Evolutionary conservation across 2,797 vertebrate species (phyloP), one percentile per base, ranked within the genome.

Genomic region (Meriones psammophilus): DNA sequence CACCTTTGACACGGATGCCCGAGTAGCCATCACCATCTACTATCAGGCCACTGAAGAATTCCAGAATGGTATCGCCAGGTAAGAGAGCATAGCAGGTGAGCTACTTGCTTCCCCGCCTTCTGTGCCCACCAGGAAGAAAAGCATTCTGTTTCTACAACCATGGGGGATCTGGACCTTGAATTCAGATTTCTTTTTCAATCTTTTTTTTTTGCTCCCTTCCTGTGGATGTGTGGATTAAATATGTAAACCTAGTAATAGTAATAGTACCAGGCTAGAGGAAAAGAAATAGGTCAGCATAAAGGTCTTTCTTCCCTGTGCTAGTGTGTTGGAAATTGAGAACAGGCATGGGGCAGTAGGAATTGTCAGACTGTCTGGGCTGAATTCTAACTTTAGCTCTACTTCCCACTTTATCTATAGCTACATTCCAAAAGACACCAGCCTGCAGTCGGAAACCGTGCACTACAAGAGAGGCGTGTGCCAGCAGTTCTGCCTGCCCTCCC

Each of bases 41-140:
- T 99, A 99, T 97, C 99, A 99, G 98, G 99, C 99, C 93, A 99
- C 99, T 0, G 99, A 99, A 97, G 99, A 99, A 97, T 99, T 99
- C 97, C 99, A 99, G 98, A 99, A 99, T 0, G 99, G 99, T 36
- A 98, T 99, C 94, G 99, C 99, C 30, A 99, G 99, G 99, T 99
- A 96, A 99, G 99, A 58, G 26, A 5, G 26, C 78, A 54, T 56
- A 14, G 36, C 69, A 2, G 30, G 76, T 6, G 4, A 33, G 28
- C 71, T 36, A 0, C 20, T 17, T 66, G 28, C 36, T 18, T 20
- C 12, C 56, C 8, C 0, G 9, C 73, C 88, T 17, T 24, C 2
- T 0, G 0, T 0, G 0, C n/a, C 60, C 39, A 20, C 24, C 26
- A 1, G 5, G 39, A 9, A 33, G 20, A 62, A 46, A 17, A 60